Conservation (phyloP, 2,888 invertebrate species). For the Scrobipalpa costella region DNA sequence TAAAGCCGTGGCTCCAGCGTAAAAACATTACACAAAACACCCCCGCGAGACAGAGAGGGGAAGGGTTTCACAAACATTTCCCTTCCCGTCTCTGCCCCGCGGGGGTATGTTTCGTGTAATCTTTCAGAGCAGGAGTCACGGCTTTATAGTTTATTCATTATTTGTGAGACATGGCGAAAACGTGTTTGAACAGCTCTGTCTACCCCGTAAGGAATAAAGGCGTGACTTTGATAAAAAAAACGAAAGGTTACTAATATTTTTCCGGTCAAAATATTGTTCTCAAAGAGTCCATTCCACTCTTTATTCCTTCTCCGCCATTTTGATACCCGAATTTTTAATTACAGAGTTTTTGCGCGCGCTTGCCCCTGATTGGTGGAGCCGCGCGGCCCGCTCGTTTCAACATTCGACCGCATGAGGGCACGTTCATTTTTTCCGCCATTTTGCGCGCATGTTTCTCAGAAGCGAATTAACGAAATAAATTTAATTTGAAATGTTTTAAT, state of each 20-base stretch:
- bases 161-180: too few relatives aligned
- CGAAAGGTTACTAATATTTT: not conserved
- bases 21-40: too few relatives aligned
- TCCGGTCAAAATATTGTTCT: not conserved
- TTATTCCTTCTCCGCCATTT: constrained; percentile 33
- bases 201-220: not conserved
- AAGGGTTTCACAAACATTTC: too few relatives aligned
- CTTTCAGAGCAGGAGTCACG: too few relatives aligned
- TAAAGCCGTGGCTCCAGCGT: too few relatives aligned
- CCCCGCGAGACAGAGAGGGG: too few relatives aligned
- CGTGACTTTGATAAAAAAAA: not conserved
- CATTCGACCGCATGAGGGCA: constrained; percentile 25
- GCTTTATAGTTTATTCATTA: too few relatives aligned
- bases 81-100: too few relatives aligned
- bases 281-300: not conserved
- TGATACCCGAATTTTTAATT: constrained; percentile 42
- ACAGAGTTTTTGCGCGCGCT: constrained; percentile 35
- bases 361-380: constrained; percentile 23
- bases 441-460: constrained; percentile 37
- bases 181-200: too few relatives aligned
- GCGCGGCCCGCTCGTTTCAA: constrained; percentile 22
- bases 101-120: too few relatives aligned
- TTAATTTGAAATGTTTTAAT: constrained; percentile 47
- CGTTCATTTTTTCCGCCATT: constrained; percentile 39
- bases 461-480: constrained; percentile 47